Percentiles rank a stretch among this genome's conserved stretches.
phyloP scores from a whole-genome alignment of 2,113 vertebrate species.

The Microcebus tavaratra region DNA sequence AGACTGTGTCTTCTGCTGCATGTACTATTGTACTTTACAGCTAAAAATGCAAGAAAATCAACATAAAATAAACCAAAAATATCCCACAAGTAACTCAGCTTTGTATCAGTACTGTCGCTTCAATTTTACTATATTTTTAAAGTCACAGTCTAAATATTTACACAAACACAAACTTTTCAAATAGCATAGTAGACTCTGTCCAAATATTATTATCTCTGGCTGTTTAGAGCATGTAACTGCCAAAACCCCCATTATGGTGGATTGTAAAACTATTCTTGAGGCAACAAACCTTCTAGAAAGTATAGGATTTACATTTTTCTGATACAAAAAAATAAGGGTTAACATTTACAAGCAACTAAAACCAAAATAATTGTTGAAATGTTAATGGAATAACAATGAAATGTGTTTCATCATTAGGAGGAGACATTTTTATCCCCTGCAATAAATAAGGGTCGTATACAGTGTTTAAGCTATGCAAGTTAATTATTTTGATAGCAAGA shows the following conservation, averaged over 20 bases:
- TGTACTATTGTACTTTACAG: not conserved
- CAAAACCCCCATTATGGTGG: not conserved
- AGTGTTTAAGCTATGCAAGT: not conserved
- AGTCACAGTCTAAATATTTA: not conserved
- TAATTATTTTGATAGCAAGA: not conserved
- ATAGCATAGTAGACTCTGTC: not conserved
- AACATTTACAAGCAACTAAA: not conserved
- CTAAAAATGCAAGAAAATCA: not conserved
- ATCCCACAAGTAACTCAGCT: not conserved
- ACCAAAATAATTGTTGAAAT: not conserved
- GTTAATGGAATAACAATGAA: constrained; percentile 19
- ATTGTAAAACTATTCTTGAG: constrained; percentile 13
- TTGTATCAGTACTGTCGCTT: not conserved
- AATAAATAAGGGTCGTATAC: not conserved
- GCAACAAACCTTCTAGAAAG: not conserved
- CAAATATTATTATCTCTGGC: not conserved
- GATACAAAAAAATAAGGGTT: not conserved
- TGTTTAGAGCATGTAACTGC: not conserved
- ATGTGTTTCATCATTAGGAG: not conserved
- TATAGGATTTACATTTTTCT: not conserved
- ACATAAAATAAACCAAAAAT: not conserved
- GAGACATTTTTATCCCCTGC: not conserved
- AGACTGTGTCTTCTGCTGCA: not conserved
- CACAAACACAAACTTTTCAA: not conserved
- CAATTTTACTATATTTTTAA: not conserved